Conservation (phyloP, 2,113 vertebrate species). For the Paraplagusia blochii region DNA sequence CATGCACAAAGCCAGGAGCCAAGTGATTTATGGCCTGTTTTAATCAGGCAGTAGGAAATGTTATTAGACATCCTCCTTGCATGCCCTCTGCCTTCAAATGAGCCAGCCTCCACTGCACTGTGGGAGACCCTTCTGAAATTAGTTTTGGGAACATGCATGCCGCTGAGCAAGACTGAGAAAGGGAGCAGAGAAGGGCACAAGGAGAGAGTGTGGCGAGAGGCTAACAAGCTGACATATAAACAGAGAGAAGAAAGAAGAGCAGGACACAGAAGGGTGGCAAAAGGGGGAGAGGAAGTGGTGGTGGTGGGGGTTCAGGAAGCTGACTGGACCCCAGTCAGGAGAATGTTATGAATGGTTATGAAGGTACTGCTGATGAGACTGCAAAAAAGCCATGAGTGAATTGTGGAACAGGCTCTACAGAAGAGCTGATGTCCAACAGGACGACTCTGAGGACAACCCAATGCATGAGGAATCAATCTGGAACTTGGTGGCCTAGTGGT, state of each 20-base stretch:
- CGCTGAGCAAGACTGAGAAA: constrained; percentile 41
- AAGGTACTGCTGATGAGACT: too few relatives aligned
- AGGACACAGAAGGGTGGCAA: too few relatives aligned
- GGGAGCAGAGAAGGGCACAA: background rate
- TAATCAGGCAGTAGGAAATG: constrained; percentile 68
- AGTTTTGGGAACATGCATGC: constrained; percentile 71
- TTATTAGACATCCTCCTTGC: constrained; percentile 57
- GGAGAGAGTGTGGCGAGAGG: constrained; percentile 11
- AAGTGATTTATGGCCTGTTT: constrained; percentile 68
- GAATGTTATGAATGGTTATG: too few relatives aligned
- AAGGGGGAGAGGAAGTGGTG: background rate
- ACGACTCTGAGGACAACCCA: too few relatives aligned
- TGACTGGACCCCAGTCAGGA: too few relatives aligned
- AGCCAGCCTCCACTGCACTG: constrained; percentile 55
- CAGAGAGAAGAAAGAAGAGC: constrained; percentile 1
- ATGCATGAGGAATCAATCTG: too few relatives aligned
- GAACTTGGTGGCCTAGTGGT: too few relatives aligned
- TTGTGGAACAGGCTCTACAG: too few relatives aligned
- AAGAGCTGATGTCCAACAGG: too few relatives aligned
- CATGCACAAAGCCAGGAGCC: constrained; percentile 33
- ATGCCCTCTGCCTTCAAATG: constrained; percentile 47
- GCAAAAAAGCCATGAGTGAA: too few relatives aligned
- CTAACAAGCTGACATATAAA: constrained; percentile 46
- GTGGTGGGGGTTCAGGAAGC: background rate
- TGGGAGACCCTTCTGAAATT: constrained; percentile 67